Base-by-base conservation (phyloP, 2,888 invertebrate species). In the Rhaphigaster nebulosa region DNA sequence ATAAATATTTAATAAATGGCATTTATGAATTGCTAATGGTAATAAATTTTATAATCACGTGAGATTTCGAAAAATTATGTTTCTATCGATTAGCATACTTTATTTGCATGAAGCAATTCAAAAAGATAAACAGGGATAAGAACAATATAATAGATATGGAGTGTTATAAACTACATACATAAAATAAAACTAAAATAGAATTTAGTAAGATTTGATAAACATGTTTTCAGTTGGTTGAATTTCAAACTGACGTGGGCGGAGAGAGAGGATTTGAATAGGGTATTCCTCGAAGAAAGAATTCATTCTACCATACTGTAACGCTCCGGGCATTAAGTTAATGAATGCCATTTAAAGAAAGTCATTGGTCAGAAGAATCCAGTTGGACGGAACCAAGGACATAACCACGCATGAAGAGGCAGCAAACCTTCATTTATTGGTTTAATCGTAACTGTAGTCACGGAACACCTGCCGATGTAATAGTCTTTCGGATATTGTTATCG, bases 291-390 rank as follows among this genome's bases (percentile, higher is more conserved):
- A 38, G 70, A 76, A 76, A 38, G 70, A 23, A 76, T 0, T 23
- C 70, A 76, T 34, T 76, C 70, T 38, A 76, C 20, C 70, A 76
- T 76, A 76, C 0, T 38, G 70, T 76, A 76, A 76, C 70, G 70
- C 70, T 76, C 15, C 34, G 38, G 20, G 3, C 70, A 20, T 76
- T 76, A 76, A 20, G 34, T 38, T 76, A 76, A 76, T 76, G 38
- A 76, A 76, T 23, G 34, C 70, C 38, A 76, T 76, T 76, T 76
- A 76, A 76, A 76, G 70, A 76, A 76, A 76, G 70, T 38, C 70
- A 76, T 76, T 76, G 70, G 70, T 76, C 70, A 76, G 38, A 76
- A 38, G 70, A 15, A 34, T 4, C 10, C 70, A 38, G 70, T 76
- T 38, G 38, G 70, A 76, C 8, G 70, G 70, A 38, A 38, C 70